Base-by-base conservation (phyloP, 2,113 vertebrate genomes). In the Malurus elegans region DNA sequence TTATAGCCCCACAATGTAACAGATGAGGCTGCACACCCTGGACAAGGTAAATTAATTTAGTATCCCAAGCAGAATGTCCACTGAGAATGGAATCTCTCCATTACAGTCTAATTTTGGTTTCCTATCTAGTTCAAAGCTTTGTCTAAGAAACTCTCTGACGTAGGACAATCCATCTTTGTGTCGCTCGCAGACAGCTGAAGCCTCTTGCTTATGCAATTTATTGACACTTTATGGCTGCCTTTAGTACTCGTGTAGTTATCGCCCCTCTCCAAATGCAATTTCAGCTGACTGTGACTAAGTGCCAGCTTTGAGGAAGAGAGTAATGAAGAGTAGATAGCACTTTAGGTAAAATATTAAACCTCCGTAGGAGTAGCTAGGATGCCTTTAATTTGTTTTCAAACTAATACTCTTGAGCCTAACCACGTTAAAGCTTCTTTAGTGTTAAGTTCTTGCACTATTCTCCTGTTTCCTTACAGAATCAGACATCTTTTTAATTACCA, bases 31-130 rank as follows among this genome's bases (percentile, higher is more conserved):
- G 93, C 84, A 93, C 65, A 79, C 92, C 92, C 72, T 58, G 96
- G 96, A 97, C 96, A 96, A 97, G 88, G 84, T 94, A 98, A 98
- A 97, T 98, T 97, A 97, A 98, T 98, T 98, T 97, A 97, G 96
- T 96, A 89, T 90, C 95, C 95, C 14, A 44, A 96, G 81, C 73
- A 76, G 91, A 97, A 91, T 88, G 95, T 96, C 97, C 96, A 90
- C 61, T 82, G 85, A 97, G 97, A 97, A 97, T 90, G 94, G 93
- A 97, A 97, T 96, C 95, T 97, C 96, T 98, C 97, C 96, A 97
- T 98, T 98, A 98, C 91, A 47, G 72, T 97, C 97, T 97, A 96
- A 97, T 97, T 98, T 97, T 73, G 87, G 91, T 96, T 95, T 95
- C 96, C 97, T 98, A 97, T 98, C 98, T 97, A 93, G 94, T 97